A percentile compares a stretch with the other conserved stretches of the same genome.
These are phyloP conservation scores for Dorcus hopei DNA, from an alignment of 2,888 invertebrate species.

Conservation along the genomic window DNA sequence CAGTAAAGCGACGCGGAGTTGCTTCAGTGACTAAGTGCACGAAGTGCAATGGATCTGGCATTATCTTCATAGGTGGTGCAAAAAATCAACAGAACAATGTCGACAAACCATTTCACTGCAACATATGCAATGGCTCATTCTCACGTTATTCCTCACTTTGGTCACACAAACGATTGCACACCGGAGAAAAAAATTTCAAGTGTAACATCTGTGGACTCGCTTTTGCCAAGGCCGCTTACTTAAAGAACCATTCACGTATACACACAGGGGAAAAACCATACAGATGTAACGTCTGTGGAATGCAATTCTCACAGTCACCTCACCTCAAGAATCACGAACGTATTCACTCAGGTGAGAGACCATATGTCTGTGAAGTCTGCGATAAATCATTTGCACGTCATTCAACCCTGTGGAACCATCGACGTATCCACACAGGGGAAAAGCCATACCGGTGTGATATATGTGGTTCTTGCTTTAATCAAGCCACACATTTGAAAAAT, in stretches of 20 bases:
- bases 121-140: conserved; percentile 70
- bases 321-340: conserved; percentile 86
- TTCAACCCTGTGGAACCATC: conserved; percentile 85
- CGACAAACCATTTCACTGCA: conserved; percentile 85
- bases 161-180: conserved; percentile 86
- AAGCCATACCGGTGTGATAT: conserved; percentile 85
- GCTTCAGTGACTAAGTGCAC: conserved; percentile 84
- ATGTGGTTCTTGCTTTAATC: conserved; percentile 87
- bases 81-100: conserved; percentile 60
- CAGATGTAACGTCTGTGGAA: conserved; percentile 77
- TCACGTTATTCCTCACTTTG: conserved; percentile 78
- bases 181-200: conserved; percentile 78
- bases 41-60: conserved; percentile 85
- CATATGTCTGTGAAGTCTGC: conserved; percentile 83
- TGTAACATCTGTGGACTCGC: conserved; percentile 84
- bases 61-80: conserved; percentile 72
- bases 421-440: conserved; percentile 83
- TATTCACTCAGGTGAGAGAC: conserved; percentile 83
- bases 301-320: conserved; percentile 87
- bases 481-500: conserved; percentile 84
- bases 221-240: conserved; percentile 86
- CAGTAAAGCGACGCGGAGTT: conserved; percentile 78
- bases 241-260: conserved; percentile 84
- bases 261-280: conserved; percentile 69
- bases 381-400: conserved; percentile 87